Evolutionary conservation across 2,888 invertebrate species (phyloP), one percentile per base, ranked within the genome.

Genomic region (Liodrosophila aerea): DNA sequence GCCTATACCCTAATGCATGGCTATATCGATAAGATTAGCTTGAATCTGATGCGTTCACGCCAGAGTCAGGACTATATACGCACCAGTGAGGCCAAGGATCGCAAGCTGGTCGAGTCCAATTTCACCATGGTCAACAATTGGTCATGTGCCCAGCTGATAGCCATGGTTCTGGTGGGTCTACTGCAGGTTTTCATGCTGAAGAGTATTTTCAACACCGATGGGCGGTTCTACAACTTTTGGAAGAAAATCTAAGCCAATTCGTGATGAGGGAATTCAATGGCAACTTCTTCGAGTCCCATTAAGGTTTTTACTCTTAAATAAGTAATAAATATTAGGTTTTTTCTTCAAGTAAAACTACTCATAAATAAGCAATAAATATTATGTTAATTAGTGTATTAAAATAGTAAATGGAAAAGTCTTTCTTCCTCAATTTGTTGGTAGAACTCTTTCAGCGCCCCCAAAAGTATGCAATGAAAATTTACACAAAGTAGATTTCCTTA

Each of bases 91-190:
- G 94, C 96, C 0, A 89, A 95, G 45, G 97, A 97, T 88, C 91
- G 97, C 64, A 95, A 95, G 86, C 87, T 95, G 50, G 95, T 95
- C 2, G 96, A 96, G 87, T 93, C 94, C 43, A 95, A 95, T 89
- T 95, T 93, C 82, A 93, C 93, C 58, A 92, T 94, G 68, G 96
- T 97, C 0, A 96, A 96, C 82, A 90, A 92, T 41, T 96, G 95
- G 93, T 96, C 95, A 0, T 86, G 92, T 36, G 88, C 95, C 22
- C 95, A 96, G 86, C 92, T 96, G 33, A 77, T 91, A 15, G 91
- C 95, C 13, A 95, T 97, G 94, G 74, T 94, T 13, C 63, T 91
- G 1, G 95, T 96, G 0, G 95, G 95, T 4, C 75, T 93, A 47
- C 85, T 95, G 34, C 94, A 95, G 92, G 95, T 97, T 2, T 89